Evolutionary conservation across 2,888 invertebrate genomes (phyloP), one percentile per base, ranked within the genome.

Genomic region (Adelognathus sp.): DNA sequence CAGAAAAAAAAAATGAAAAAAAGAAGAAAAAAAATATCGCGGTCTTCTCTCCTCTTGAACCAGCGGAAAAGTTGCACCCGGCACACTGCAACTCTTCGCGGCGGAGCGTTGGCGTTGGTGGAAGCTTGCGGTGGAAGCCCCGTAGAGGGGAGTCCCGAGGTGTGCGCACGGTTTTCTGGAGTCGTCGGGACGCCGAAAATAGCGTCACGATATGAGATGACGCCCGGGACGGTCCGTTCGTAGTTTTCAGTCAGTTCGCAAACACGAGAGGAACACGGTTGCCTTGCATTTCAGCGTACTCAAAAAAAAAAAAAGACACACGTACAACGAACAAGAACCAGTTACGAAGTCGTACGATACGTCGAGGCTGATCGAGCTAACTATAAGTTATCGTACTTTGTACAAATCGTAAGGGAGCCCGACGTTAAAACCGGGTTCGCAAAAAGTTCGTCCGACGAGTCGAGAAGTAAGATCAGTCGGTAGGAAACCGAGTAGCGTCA

Each of bases 221-320:
- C 87, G 90, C 89, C 90, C 91, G 87, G 89, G 88, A 86, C 88
- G 84, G 83, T 80, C 87, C 88, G 89, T 88, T 91, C 88, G 90
- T 90, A 90, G 90, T 90, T 91, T 91, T 91, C 91, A 91, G 91
- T 91, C 90, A 90, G 90, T 90, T 90, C 88, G 90, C 90, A 91
- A 90, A 89, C 90, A 88, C 89, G 90, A 88, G 87, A 89, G 89
- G 88, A 80, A 86, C 84, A 86, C 87, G 84, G 76, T n/a, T 75
- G 81, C 82, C 79, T 76, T 67, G 54, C 56, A 41, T 58, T 73
- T 46, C 16, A 58, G n/a, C 76, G 71, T 76, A 41, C 56, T 60
- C 33, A 46, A 24, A 46, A 33, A 29, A 33, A 54, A 24, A 50
- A 14, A 27, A 11, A 31, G 18, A 44, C 44, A 18, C 24, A 16